Base-by-base conservation (phyloP, 2,113 vertebrate genomes). In the Rhipidura dahli region DNA sequence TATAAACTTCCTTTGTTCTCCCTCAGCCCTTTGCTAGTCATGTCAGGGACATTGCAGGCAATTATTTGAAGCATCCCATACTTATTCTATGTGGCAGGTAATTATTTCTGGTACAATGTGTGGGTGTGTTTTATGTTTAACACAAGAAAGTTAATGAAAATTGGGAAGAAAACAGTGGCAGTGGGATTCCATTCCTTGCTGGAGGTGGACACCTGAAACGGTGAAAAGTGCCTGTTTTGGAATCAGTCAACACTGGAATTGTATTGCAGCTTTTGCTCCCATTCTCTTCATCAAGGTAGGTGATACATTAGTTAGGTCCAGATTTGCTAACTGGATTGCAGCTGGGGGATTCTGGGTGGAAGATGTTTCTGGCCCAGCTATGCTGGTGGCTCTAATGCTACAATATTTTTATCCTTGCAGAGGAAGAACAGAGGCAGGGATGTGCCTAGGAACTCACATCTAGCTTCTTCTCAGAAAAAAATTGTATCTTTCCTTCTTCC, bases 291-390 rank as follows among this genome's bases (percentile, higher is more conserved):
- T 64, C 11, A 2, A 13, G 23, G 15, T 27, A 6, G 35, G n/a
- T 3, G 2, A 23, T 27, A 3, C 0, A 0, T 27, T n/a, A 31
- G 37, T n/a, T 65, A 57, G 18, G 18, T 60, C 31, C 19, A 30
- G 42, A 22, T 44, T 80, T 90, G 22, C 12, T 65, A n/a, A 15
- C 28, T 59, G 50, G 28, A 4, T 47, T 61, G 66, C 45, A 33
- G 0, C 9, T 83, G 49, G 23, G 13, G 26, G 31, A 51, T 75
- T 78, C 69, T 59, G 22, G 2, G 0, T 26, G 22, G 28, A 61
- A 57, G 15, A 9, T n/a, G 39, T 39, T 47, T 40, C 47, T 54
- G 44, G 21, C 57, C 44, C 24, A 31, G n/a, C 42, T 70, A 56
- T 50, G 37, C 35, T 4, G 3, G 20, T 23, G 63, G 35, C 35